phyloP scores from a whole-genome alignment of 2,888 invertebrate genomes.

The Oegoconia quadripuncta region DNA sequence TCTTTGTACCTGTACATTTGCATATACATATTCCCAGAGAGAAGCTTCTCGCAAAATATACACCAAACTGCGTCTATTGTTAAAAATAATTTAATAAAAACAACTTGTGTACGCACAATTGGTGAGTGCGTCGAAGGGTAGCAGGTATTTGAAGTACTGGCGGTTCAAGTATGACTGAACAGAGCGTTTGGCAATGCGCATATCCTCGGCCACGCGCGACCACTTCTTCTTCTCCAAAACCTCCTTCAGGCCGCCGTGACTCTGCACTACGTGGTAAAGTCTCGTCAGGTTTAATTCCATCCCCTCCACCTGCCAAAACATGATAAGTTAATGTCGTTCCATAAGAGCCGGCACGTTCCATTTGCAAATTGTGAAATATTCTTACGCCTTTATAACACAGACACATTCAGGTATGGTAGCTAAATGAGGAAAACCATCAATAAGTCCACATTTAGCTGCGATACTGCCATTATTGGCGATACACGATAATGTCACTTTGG shows the following conservation, averaged over 20 bases:
- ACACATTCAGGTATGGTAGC: too few species aligned
- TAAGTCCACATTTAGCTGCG: too few species aligned
- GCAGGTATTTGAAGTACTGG: slow-evolving; percentile 93
- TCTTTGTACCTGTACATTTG: too few species aligned
- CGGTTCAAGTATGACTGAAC: slow-evolving; percentile 92
- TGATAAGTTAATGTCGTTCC: neutral
- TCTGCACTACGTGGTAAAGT: slow-evolving; percentile 90
- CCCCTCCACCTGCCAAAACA: slow-evolving; percentile 85
- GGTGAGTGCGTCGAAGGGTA: slow-evolving; percentile 92
- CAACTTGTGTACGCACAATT: slow-evolving; percentile 67
- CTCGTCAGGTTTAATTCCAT: slow-evolving; percentile 94
- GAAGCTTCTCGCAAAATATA: too few species aligned
- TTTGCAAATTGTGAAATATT: neutral
- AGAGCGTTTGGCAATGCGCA: slow-evolving; percentile 89
- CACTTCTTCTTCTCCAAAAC: slow-evolving; percentile 94
- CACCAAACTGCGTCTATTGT: neutral
- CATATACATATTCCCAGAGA: too few species aligned
- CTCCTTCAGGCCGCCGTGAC: slow-evolving; percentile 90
- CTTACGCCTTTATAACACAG: neutral
- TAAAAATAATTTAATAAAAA: too few species aligned
- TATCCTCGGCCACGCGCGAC: slow-evolving; percentile 92
- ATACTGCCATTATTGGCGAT: too few species aligned
- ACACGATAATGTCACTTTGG: too few species aligned
- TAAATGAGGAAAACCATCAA: too few species aligned
- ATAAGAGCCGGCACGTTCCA: too few species aligned